Conservation (phyloP, 2,888 invertebrate genomes). For the Leptothorax acervorum region DNA sequence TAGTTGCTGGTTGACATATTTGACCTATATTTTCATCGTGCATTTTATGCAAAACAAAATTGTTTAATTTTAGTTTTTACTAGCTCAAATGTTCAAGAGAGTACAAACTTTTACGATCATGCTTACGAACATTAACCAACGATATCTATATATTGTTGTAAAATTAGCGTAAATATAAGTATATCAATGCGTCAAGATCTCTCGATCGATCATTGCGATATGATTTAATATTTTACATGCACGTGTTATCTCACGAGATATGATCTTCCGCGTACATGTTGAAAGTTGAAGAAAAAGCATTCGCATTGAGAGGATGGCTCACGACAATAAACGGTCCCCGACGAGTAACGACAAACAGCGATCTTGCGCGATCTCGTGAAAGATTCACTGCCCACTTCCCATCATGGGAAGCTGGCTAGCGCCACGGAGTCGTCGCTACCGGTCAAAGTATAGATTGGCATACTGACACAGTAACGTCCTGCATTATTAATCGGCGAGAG, state of each 20-base stretch:
- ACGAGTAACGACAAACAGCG: neutral
- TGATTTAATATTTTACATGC: neutral
- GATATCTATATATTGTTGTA: neutral
- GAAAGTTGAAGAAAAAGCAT: neutral
- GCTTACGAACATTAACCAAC: neutral
- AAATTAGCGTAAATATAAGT: neutral
- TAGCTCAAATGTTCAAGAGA: neutral
- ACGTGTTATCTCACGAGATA: neutral
- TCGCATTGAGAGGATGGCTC: neutral
- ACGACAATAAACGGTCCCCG: neutral
- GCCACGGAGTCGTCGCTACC: conserved; percentile 5
- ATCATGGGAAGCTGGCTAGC: conserved; percentile 1
- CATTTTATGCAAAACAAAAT: neutral
- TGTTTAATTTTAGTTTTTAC: neutral
- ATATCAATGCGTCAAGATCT: neutral
- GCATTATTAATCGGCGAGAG: conserved; percentile 73
- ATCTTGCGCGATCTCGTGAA: neutral
- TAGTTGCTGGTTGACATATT: neutral
- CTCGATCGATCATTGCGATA: neutral
- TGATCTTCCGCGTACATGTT: neutral
- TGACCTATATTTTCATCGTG: neutral
- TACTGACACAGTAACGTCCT: conserved; percentile 78
- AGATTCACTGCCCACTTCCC: conserved; percentile 5
- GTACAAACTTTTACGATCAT: neutral
- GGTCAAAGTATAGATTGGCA: conserved; percentile 68